Evolutionary conservation across 2,888 invertebrate species (phyloP).

Genomic region (Meta bourneti): DNA sequence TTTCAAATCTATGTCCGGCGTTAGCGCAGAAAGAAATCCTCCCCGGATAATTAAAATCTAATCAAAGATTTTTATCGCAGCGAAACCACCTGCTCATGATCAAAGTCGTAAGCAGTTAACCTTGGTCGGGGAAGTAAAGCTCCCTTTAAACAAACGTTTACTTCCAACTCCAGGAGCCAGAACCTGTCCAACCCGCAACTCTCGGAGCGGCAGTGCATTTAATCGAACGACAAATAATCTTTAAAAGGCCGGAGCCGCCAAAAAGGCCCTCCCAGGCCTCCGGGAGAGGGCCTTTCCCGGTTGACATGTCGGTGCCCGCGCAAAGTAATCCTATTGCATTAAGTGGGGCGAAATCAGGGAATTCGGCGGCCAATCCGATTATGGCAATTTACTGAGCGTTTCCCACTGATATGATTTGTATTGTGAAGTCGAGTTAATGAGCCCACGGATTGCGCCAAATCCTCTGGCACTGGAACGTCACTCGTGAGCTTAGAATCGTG

Average conservation of each 20-base stretch:
- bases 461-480: constrained; percentile 65
- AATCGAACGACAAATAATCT: constrained; percentile 74
- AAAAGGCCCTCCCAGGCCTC: constrained; percentile 28
- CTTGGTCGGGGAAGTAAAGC: no score
- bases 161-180: no score
- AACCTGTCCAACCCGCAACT: constrained; percentile 43
- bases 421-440: constrained; percentile 77
- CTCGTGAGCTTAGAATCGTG: constrained; percentile 69
- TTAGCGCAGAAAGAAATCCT: no score
- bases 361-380: constrained; percentile 74
- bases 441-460: constrained; percentile 75
- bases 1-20: no score
- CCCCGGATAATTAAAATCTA: no score
- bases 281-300: constrained; percentile 1
- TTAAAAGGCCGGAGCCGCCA: constrained; percentile 53
- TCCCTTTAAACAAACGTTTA: no score
- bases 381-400: constrained; percentile 75
- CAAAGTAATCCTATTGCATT: constrained; percentile 75
- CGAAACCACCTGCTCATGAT: no score
- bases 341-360: constrained; percentile 76
- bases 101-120: no score
- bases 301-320: constrained; percentile 62
- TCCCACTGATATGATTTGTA: constrained; percentile 76
- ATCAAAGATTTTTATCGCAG: no score
- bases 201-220: constrained; percentile 34